phyloP scores from a whole-genome alignment of 2,888 invertebrate genomes.

The Labia minor region DNA sequence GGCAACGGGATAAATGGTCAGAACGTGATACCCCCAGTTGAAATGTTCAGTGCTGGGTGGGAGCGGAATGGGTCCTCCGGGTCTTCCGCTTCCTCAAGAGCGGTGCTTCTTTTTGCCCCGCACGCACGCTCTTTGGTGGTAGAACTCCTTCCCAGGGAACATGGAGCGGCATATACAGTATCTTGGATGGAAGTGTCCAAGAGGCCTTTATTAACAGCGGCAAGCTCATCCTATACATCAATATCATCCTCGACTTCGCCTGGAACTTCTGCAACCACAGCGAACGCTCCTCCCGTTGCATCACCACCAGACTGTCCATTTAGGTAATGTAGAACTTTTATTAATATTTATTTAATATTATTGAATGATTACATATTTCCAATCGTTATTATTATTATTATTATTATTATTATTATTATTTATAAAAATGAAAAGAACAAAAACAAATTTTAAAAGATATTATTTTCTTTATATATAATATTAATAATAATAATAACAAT shows the following conservation, averaged over 20 bases:
- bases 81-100: slow-evolving; percentile 32
- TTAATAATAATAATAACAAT: too few relatives aligned
- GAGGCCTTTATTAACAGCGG: slow-evolving; percentile 33
- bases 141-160: slow-evolving; percentile 61
- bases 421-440: too few relatives aligned
- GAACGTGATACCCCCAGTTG: slow-evolving; percentile 38
- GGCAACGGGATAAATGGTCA: slow-evolving; percentile 20
- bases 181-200: slow-evolving; percentile 69
- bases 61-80: slow-evolving; percentile 34
- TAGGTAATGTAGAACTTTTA: not conserved
- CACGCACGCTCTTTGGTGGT: slow-evolving; percentile 60
- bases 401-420: too few relatives aligned
- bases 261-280: slow-evolving; percentile 42
- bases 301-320: slow-evolving; percentile 17
- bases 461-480: too few relatives aligned
- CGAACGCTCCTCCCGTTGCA: slow-evolving; percentile 37
- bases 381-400: too few relatives aligned
- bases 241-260: slow-evolving; percentile 30
- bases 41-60: slow-evolving; percentile 64
- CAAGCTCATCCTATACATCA: slow-evolving; percentile 44
- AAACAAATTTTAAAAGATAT: too few relatives aligned
- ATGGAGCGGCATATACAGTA: slow-evolving; percentile 55
- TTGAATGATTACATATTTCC: too few relatives aligned
- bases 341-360: too few relatives aligned
- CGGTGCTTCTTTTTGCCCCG: slow-evolving; percentile 33